These are phyloP conservation scores for Drosophila austrosaltans DNA, from an alignment of 2,888 invertebrate species.

Conservation along the genomic window DNA sequence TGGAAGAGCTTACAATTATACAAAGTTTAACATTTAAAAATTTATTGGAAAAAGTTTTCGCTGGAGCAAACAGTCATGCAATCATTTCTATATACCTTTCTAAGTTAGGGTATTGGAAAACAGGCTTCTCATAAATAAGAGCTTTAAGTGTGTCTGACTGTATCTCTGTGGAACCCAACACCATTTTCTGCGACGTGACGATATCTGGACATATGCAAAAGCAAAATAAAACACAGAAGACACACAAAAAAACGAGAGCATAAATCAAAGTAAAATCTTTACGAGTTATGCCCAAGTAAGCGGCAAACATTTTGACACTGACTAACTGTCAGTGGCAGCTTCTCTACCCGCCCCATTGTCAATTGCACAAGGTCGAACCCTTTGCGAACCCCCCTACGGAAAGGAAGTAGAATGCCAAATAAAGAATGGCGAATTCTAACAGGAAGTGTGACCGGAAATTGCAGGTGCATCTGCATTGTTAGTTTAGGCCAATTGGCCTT, in stretches of 20 bases:
- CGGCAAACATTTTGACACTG: constrained; percentile 61
- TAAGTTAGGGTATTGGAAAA: not conserved
- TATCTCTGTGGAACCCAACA: constrained; percentile 22
- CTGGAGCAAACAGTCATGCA: no score
- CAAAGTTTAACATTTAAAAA: no score
- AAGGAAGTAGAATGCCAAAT: not conserved
- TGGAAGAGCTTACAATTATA: no score
- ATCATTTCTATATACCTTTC: not conserved
- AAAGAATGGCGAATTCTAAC: not conserved
- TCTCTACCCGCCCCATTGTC: not conserved
- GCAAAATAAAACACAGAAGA: constrained; percentile 14
- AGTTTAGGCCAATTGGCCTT: not conserved
- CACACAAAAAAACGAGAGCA: constrained; percentile 13
- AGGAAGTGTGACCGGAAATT: not conserved
- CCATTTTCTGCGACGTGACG: constrained; percentile 37
- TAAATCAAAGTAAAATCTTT: constrained; percentile 54
- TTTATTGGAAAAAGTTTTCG: no score
- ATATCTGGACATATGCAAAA: constrained; percentile 61
- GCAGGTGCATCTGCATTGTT: not conserved
- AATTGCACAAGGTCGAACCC: not conserved
- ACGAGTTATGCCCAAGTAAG: not conserved
- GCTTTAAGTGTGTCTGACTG: constrained; percentile 31
- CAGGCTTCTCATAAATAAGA: constrained; percentile 57
- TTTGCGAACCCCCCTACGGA: not conserved
- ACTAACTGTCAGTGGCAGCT: constrained; percentile 49